A percentile compares a stretch with the other conserved stretches of the same genome.
These are phyloP conservation scores for Agrochola lychnidis DNA, from an alignment of 2,888 invertebrate genomes.

Conservation along the genomic window DNA sequence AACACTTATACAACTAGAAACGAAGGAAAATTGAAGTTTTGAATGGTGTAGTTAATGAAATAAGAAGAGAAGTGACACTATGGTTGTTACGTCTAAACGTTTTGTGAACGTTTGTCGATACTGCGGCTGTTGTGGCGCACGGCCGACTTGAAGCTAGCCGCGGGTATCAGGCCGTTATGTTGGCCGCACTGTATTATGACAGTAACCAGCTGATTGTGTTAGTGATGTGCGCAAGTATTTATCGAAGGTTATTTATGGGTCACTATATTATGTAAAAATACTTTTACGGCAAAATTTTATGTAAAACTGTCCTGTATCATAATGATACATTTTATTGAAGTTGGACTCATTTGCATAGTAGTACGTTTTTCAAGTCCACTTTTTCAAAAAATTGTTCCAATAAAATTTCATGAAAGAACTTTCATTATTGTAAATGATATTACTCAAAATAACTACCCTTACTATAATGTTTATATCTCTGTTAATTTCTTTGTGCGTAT, in stretches of 20 bases:
- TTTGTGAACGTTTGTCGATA: conserved; percentile 90
- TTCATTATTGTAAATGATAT: not conserved
- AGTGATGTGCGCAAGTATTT: conserved; percentile 70
- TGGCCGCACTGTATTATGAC: conserved; percentile 84
- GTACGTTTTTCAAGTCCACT: not conserved
- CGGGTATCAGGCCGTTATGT: conserved; percentile 74
- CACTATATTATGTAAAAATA: not conserved
- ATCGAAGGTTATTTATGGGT: conserved; percentile 6
- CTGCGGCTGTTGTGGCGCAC: conserved; percentile 87
- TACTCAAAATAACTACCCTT: not conserved
- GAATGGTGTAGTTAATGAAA: conserved; percentile 86
- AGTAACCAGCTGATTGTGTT: conserved; percentile 86
- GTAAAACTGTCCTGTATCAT: not conserved
- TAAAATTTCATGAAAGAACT: not conserved
- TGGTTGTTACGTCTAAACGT: conserved; percentile 88
- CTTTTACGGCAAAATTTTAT: not conserved
- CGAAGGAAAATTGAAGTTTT: conserved; percentile 81
- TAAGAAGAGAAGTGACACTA: conserved; percentile 88
- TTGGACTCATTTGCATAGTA: not conserved
- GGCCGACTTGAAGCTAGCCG: conserved; percentile 83
- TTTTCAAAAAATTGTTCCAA: not conserved
- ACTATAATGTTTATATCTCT: not conserved
- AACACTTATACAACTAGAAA: conserved; percentile 88
- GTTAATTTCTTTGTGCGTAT: not conserved
- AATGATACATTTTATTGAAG: not conserved